These are phyloP conservation scores for Actenoides lindsayi DNA, from an alignment of 2,113 vertebrate genomes.

Conservation along the genomic window DNA sequence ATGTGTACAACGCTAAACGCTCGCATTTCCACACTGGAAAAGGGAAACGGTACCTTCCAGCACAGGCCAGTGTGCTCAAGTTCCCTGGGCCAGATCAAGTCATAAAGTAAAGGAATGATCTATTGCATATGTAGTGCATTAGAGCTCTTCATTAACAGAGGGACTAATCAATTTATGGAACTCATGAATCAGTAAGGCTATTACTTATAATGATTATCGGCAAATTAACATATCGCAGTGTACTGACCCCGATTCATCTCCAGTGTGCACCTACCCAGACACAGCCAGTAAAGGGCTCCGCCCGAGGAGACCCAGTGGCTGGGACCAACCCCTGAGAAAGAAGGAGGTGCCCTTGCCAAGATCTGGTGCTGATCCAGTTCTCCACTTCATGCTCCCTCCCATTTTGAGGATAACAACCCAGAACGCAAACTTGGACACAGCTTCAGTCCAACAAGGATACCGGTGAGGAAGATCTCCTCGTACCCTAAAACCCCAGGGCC, in stretches of 20 bases:
- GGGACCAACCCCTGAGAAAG: not conserved
- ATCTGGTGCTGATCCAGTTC: not conserved
- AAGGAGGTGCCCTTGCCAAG: not conserved
- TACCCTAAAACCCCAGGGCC: not conserved
- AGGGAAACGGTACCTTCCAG: not conserved
- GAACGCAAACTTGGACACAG: not conserved
- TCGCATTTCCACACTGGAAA: rapidly evolving
- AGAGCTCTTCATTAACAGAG: constrained; percentile 71
- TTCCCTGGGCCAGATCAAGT: not conserved
- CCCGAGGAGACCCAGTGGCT: not conserved
- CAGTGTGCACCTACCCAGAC: not conserved
- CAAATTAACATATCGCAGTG: constrained; percentile 61
- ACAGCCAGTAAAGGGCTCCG: not conserved
- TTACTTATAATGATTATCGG: constrained; percentile 69
- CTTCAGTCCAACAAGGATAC: not conserved
- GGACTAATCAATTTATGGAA: constrained; percentile 72
- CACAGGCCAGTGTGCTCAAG: not conserved
- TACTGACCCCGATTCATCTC: constrained; percentile 58
- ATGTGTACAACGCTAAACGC: not conserved
- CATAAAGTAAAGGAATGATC: constrained; percentile 44
- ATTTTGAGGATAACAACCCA: not conserved
- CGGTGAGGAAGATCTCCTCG: not conserved
- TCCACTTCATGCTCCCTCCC: not conserved
- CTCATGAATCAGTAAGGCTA: constrained; percentile 63
- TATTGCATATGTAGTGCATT: constrained; percentile 12